Conservation (phyloP, 2,113 vertebrate genomes). For the Tupaia chinensis region DNA sequence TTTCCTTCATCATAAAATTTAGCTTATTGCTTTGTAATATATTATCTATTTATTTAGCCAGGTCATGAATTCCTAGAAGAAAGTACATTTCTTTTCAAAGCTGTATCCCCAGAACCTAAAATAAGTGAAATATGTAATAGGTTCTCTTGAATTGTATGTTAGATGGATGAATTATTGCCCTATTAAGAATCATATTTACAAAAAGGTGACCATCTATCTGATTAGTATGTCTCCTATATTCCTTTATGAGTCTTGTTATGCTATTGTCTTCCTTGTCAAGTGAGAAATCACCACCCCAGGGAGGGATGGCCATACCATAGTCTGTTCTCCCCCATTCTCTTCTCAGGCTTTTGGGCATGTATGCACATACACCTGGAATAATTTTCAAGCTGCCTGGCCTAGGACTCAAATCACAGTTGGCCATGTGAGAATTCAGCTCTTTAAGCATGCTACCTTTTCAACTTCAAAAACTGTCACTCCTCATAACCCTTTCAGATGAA, state of each 20-base stretch:
- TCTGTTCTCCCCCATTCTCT: too few species aligned
- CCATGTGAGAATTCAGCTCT: too few species aligned
- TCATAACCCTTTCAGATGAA: neutral
- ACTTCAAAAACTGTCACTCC: neutral
- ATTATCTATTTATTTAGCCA: neutral
- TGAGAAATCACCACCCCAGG: too few species aligned
- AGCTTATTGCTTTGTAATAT: neutral
- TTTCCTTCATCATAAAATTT: neutral
- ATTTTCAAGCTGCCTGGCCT: too few species aligned
- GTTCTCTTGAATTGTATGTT: neutral
- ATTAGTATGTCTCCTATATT: neutral
- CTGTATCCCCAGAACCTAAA: neutral
- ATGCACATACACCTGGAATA: too few species aligned
- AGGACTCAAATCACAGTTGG: too few species aligned
- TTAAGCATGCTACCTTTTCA: neutral
- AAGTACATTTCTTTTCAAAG: slow-evolving; percentile 13
- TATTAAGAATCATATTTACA: neutral
- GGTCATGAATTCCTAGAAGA: neutral
- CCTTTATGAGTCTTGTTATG: neutral
- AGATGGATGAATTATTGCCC: neutral
- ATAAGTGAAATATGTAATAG: neutral
- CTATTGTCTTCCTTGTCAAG: neutral
- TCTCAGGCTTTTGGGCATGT: too few species aligned
- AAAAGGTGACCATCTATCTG: neutral
- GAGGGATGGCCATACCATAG: too few species aligned